Evolutionary conservation across 64 coral and sea anemone genomes (phyloP).

Genomic region (Porites lutea): DNA sequence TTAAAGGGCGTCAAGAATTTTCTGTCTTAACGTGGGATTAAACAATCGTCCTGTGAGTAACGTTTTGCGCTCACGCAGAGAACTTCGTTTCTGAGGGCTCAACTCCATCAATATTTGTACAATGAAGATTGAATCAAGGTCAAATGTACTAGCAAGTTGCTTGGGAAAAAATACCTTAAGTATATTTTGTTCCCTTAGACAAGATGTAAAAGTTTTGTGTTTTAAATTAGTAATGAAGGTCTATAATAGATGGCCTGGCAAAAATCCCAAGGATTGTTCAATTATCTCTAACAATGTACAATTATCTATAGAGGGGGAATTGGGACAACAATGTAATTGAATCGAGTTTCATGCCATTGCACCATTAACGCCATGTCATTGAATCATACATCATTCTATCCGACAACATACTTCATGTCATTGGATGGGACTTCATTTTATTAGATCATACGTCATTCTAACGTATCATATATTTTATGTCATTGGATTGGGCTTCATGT

Average conservation of each 20-base stretch:
- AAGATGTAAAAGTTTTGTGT: slow-evolving; percentile 59
- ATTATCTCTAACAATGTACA: no score
- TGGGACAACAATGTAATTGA: no score
- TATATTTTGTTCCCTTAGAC: background rate
- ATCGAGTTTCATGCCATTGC: background rate
- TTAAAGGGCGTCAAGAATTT: no score
- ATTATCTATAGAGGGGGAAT: no score
- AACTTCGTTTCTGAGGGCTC: slow-evolving; percentile 52
- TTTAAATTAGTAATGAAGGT: slow-evolving; percentile 60
- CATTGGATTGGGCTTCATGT: background rate
- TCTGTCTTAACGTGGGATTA: no score
- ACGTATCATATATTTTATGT: no score
- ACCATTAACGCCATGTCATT: background rate
- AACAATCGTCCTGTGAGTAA: no score
- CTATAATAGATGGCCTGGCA: background rate
- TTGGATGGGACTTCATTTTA: no score
- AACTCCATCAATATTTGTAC: background rate
- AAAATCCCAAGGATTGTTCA: no score
- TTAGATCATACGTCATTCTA: no score
- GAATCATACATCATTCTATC: background rate
- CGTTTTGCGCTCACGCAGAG: no score
- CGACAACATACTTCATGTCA: background rate
- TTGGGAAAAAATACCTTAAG: slow-evolving; percentile 63
- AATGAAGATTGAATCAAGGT: slow-evolving; percentile 62
- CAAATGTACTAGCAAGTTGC: slow-evolving; percentile 52